Conservation (phyloP, 1,140 invertebrate genomes). For the Drosophila obscura region DNA sequence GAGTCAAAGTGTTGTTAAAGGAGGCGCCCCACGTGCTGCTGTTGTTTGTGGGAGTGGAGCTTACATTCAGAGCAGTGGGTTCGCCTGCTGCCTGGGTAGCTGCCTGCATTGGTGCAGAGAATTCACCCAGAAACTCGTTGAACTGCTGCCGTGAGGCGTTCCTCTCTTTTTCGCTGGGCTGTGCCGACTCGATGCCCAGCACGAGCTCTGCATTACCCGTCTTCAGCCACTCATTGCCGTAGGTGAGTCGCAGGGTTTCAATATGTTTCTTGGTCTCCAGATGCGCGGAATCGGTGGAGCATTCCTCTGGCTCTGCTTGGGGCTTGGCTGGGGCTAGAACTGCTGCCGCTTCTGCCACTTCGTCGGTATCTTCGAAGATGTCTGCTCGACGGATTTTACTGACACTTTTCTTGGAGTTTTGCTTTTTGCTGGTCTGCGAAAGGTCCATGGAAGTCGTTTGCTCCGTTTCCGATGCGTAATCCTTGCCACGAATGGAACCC, state of each 20-base stretch:
- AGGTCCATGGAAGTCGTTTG: slow-evolving; percentile 14
- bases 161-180: slow-evolving; percentile 46
- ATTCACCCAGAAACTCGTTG: slow-evolving; percentile 66
- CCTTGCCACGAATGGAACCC: slow-evolving; percentile 42
- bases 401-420: not conserved
- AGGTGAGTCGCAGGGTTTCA: slow-evolving; percentile 85
- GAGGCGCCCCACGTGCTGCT: not conserved
- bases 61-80: slow-evolving; percentile 3
- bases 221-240: slow-evolving; percentile 87
- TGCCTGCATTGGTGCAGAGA: slow-evolving; percentile 15
- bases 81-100: slow-evolving; percentile 1
- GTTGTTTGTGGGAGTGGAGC: slow-evolving; percentile 58
- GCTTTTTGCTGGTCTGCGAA: slow-evolving; percentile 35
- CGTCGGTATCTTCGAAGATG: slow-evolving; percentile 47
- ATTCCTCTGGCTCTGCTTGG: not conserved
- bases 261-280: slow-evolving; percentile 87
- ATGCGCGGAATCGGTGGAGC: slow-evolving; percentile 62
- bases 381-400: slow-evolving; percentile 73
- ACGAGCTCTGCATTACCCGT: slow-evolving; percentile 85
- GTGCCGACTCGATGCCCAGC: slow-evolving; percentile 79
- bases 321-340: not conserved
- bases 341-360: not conserved
- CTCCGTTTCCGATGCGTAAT: slow-evolving; percentile 45
- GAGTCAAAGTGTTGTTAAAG: slow-evolving; percentile 41
- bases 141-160: slow-evolving; percentile 57